A percentile compares a stretch with the other conserved stretches of the same genome.
phyloP scores from a whole-genome alignment of 2,797 vertebrate species.

The Anas flavirostris region DNA sequence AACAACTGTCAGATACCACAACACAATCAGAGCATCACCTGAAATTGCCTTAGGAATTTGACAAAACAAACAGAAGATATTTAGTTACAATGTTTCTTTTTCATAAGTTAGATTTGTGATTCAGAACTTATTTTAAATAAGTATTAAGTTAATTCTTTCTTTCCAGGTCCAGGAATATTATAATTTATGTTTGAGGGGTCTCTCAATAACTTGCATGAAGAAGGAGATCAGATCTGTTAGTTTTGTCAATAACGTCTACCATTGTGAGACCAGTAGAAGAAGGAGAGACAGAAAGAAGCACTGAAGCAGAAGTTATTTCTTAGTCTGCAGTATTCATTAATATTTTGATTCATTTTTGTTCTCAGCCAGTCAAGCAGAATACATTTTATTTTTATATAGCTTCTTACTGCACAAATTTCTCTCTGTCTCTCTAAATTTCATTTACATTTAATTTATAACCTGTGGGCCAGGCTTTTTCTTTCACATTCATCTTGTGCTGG shows the following conservation, averaged over 20 bases:
- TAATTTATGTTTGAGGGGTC: background rate
- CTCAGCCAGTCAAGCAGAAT: background rate
- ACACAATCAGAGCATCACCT: background rate
- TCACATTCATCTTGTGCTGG: background rate
- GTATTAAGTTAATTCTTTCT: background rate
- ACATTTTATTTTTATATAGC: conserved; percentile 29
- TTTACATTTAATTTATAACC: conserved; percentile 34
- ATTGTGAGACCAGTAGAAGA: background rate
- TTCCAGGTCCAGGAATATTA: background rate
- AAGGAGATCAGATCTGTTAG: background rate
- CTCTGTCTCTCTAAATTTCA: background rate
- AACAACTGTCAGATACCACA: background rate
- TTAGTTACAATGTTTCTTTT: background rate
- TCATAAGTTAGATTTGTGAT: background rate
- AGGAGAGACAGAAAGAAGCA: background rate
- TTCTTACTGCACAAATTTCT: conserved; percentile 1
- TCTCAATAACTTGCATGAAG: background rate
- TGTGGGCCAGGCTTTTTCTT: background rate
- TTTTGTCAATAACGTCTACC: background rate
- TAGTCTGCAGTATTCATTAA: conserved; percentile 28
- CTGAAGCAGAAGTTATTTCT: conserved; percentile 48
- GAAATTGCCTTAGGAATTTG: background rate
- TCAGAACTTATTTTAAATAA: background rate
- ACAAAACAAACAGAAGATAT: background rate
- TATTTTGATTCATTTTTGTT: conserved; percentile 53